phyloP scores from a whole-genome alignment of 2,113 vertebrate species.

The Cervus canadensis region DNA sequence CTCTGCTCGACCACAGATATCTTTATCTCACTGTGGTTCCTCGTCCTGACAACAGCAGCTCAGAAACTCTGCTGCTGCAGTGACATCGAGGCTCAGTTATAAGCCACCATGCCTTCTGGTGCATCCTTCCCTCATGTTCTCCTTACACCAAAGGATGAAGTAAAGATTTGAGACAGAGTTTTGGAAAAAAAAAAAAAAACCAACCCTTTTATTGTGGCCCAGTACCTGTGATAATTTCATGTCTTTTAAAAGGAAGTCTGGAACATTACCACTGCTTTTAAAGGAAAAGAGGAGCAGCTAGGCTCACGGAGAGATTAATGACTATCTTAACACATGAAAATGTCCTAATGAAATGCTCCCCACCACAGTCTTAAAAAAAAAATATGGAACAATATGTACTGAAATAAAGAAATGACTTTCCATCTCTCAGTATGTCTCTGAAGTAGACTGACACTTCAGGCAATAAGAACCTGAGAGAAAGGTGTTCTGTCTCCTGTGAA shows the following conservation, averaged over 20 bases:
- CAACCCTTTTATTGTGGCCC: constrained; percentile 37
- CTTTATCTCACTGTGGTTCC: neutral
- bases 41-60: neutral
- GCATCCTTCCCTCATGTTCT: neutral
- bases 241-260: neutral
- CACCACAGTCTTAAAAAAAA: neutral
- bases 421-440: neutral
- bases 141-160: neutral
- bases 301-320: neutral
- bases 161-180: neutral
- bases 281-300: neutral
- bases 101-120: neutral
- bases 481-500: neutral
- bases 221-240: constrained; percentile 20
- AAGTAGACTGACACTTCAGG: neutral
- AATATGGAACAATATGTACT: constrained; percentile 5
- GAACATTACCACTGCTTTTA: neutral
- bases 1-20: neutral
- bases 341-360: neutral
- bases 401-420: constrained; percentile 64
- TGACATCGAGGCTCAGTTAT: neutral
- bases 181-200: neutral
- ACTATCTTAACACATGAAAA: neutral
- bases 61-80: neutral
- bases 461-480: neutral